A percentile compares a stretch with the other conserved stretches of the same genome.
These are phyloP conservation scores for Lutraria lutraria DNA, from an alignment of 2,888 invertebrate genomes.

Conservation along the genomic window DNA sequence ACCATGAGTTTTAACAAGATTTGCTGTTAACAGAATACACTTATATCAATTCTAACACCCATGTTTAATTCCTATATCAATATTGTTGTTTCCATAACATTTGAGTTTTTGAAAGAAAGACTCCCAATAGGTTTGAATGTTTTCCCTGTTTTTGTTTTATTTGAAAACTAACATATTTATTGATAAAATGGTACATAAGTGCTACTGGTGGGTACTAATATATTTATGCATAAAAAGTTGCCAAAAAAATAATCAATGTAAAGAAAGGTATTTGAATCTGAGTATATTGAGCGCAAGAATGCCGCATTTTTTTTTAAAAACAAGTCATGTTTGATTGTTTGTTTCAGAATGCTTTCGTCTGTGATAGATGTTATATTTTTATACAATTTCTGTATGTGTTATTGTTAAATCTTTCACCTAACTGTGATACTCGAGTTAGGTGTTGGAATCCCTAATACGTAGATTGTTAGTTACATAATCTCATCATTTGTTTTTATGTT, in stretches of 20 bases:
- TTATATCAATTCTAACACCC: not conserved
- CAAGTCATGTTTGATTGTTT: conserved; percentile 6
- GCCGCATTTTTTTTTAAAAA: not conserved
- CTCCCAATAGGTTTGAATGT: too few species aligned
- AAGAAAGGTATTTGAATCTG: not conserved
- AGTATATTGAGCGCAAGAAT: not conserved
- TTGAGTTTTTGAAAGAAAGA: too few species aligned
- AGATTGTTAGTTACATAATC: conserved; percentile 7
- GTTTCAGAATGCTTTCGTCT: conserved; percentile 26
- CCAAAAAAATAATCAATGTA: not conserved
- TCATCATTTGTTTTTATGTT: conserved; percentile 17
- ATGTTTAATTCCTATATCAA: not conserved
- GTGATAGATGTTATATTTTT: conserved; percentile 42
- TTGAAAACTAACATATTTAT: not conserved
- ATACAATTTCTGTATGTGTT: conserved; percentile 13
- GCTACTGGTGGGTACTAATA: not conserved
- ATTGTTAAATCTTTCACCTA: conserved; percentile 17
- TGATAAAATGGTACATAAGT: not conserved
- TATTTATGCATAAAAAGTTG: not conserved
- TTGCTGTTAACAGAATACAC: not conserved
- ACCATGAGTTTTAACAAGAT: not conserved
- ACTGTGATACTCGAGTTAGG: not conserved
- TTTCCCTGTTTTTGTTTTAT: not conserved
- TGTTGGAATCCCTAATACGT: not conserved
- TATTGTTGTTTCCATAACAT: too few species aligned